Percentiles rank a stretch among this genome's conserved stretches.
These are phyloP conservation scores for Ctenicera cuprea DNA, from an alignment of 2,888 invertebrate species.

Conservation along the genomic window DNA sequence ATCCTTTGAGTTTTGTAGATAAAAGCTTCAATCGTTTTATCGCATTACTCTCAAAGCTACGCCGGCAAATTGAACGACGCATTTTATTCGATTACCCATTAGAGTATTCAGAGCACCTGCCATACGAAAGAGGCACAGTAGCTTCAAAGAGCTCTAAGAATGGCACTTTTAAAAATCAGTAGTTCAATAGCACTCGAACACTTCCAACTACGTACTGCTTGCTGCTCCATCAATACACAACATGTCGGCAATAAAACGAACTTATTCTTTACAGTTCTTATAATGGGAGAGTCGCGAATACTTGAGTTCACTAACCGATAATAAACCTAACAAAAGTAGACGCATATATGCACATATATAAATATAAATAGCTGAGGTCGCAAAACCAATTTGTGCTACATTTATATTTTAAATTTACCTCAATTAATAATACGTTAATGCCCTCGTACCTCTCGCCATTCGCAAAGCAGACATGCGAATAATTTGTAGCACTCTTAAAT, in stretches of 20 bases:
- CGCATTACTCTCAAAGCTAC: constrained; percentile 43
- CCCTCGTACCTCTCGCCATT: constrained; percentile 1
- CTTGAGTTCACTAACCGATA: constrained; percentile 46
- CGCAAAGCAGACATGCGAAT: constrained; percentile 2
- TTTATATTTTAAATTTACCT: constrained; percentile 16
- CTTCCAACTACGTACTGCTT: constrained; percentile 31
- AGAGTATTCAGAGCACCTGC: constrained; percentile 35
- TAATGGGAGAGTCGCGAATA: constrained; percentile 38
- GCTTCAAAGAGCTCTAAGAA: constrained; percentile 41
- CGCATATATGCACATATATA: constrained; percentile 26
- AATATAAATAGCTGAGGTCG: constrained; percentile 14
- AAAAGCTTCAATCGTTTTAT: constrained; percentile 44
- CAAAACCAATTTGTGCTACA: constrained; percentile 6
- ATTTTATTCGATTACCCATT: constrained; percentile 47
- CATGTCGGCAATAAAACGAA: constrained; percentile 40
- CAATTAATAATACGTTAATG: constrained; percentile 11
- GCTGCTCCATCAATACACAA: constrained; percentile 27
- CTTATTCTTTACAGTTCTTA: constrained; percentile 44
- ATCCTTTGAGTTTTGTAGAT: constrained; percentile 43
- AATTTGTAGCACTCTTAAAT: constrained; percentile 33
- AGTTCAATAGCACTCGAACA: constrained; percentile 37
- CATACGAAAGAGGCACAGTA: constrained; percentile 27
- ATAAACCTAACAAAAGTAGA: constrained; percentile 42
- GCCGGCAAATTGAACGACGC: constrained; percentile 41
- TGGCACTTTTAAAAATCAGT: constrained; percentile 46